Evolutionary conservation across 2,888 invertebrate genomes (phyloP).

Genomic region (Branchipolynoe longqiensis): DNA sequence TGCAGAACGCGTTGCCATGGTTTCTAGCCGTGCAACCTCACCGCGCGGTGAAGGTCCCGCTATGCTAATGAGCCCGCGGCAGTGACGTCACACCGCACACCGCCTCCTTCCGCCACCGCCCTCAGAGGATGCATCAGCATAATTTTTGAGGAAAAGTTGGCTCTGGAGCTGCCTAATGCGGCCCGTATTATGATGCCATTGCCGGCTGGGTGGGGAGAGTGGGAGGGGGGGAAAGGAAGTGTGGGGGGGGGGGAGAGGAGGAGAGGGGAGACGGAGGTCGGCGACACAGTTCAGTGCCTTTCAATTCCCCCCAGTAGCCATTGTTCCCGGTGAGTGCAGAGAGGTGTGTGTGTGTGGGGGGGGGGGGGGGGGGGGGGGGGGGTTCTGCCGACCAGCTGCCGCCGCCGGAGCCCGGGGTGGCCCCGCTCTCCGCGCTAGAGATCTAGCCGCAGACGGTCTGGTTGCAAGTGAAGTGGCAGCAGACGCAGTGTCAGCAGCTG

Average conservation of each 20-base stretch:
- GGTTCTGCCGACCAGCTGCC: background rate
- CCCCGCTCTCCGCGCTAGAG: too few relatives aligned
- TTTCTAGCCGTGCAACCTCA: background rate
- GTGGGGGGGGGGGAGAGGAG: background rate
- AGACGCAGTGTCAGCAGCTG: too few relatives aligned
- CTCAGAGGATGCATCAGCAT: slow-evolving; percentile 40
- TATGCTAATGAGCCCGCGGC: slow-evolving; percentile 15
- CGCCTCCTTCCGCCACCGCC: slow-evolving; percentile 17
- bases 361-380: too few relatives aligned
- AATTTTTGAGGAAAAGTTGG: slow-evolving; percentile 54
- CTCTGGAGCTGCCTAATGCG: slow-evolving; percentile 46
- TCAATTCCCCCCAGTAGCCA: background rate
- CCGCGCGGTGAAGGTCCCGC: slow-evolving; percentile 11
- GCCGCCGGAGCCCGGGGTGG: background rate
- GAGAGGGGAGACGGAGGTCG: background rate
- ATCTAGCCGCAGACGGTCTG: too few relatives aligned
- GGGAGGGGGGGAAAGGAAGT: background rate
- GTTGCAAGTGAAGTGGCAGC: too few relatives aligned
- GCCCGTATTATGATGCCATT: slow-evolving; percentile 45
- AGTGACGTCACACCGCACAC: slow-evolving; percentile 31
- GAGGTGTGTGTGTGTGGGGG: too few relatives aligned
- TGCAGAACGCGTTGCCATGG: slow-evolving; percentile 15
- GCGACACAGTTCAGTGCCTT: background rate
- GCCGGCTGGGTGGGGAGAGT: background rate
- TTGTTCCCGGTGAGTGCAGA: too few relatives aligned